Evolutionary conservation across 2,797 vertebrate genomes (phyloP), one percentile per base, ranked within the genome.

Genomic region (Rhabdomys pumilio): DNA sequence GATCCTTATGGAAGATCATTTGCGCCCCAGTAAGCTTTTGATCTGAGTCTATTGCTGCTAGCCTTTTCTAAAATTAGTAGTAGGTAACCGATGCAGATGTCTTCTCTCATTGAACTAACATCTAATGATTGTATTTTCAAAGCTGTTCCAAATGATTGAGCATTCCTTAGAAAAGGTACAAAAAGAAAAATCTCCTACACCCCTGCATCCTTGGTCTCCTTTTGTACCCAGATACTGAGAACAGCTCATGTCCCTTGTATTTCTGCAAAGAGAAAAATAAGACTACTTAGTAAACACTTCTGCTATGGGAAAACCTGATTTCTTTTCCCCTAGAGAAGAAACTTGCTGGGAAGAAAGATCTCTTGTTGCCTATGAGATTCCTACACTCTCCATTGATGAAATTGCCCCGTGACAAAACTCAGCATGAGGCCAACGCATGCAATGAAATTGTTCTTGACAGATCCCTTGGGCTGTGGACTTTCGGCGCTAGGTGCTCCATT

Each of bases 381-480:
- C 29, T 55, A 57, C 6, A 0, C 5, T 95, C 93, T 94, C 90
- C 84, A 31, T 89, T 98, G 97, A 97, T 97, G 95, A 98, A 98
- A 97, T 97, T 90, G 81, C 76, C 47, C 50, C 0, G 53, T 98
- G 97, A 97, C 96, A 97, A 96, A 95, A 80, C 90, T 81, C 94
- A 97, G 97, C 73, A n/a, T 17, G 73, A 92, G 92, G 97, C 79
- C 59, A 53, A 34, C 94, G 63, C 95, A 95, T 38, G 92, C 89
- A 92, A 96, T 97, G 98, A 98, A 98, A 98, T 98, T 97, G 96
- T 96, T 98, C 96, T 97, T 97, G 98, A 98, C 98, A 97, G 83
- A 94, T 96, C 97, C 97, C 97, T 97, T 98, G 97, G 98, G 98
- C 97, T 72, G 1, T 69, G 97, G 95, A 95, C 96, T 98, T 98